Percentiles rank a stretch among this genome's conserved stretches.
Conservation (phyloP, 2,113 vertebrate genomes). For the Anser brachyrhynchus region DNA sequence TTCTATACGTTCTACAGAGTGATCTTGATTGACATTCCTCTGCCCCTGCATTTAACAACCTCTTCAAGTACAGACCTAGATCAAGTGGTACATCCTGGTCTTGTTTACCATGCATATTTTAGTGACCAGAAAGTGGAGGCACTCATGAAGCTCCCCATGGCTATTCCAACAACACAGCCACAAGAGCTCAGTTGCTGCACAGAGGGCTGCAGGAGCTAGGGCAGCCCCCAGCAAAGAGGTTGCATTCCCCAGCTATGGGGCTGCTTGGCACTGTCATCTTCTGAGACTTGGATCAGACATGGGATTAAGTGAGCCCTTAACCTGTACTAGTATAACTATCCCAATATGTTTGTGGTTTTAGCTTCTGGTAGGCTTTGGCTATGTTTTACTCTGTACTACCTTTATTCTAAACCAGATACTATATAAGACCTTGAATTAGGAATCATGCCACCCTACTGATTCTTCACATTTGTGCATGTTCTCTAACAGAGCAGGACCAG, state of each 20-base stretch:
- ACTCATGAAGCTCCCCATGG: rapidly evolving
- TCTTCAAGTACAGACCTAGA: background rate
- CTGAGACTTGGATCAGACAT: background rate
- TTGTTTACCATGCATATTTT: background rate
- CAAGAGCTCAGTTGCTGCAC: background rate
- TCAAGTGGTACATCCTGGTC: background rate
- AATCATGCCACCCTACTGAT: background rate
- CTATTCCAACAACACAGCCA: background rate
- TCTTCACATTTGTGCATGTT: background rate
- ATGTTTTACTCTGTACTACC: background rate
- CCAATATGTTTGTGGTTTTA: background rate
- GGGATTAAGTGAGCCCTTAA: background rate
- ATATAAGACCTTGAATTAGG: background rate
- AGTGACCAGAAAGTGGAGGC: background rate
- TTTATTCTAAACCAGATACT: background rate
- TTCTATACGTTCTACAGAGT: background rate
- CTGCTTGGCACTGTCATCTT: background rate
- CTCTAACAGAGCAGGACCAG: background rate
- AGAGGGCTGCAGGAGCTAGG: background rate
- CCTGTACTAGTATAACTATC: background rate
- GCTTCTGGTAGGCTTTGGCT: background rate
- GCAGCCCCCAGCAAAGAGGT: background rate
- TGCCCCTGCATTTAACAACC: background rate
- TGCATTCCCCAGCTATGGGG: rapidly evolving
- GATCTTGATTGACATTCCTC: background rate